Percentiles rank a stretch among this genome's conserved stretches.
Conservation (phyloP, 2,888 invertebrate species). For the Drosophila fulvimacula region DNA sequence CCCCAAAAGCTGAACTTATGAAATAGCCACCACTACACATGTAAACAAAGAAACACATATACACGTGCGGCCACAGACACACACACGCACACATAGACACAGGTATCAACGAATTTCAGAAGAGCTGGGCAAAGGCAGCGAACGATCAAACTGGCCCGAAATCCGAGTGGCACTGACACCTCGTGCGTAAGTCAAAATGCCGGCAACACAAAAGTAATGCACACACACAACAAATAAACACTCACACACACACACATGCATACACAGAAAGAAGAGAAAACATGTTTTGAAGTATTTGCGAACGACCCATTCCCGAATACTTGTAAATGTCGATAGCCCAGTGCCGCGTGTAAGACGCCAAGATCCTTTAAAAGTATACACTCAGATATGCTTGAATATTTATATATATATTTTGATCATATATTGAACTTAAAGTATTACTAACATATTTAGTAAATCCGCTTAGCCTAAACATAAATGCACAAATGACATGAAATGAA, state of each 20-base stretch:
- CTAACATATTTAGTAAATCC: constrained; percentile 46
- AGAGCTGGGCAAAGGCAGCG: constrained; percentile 15
- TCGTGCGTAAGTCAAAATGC: constrained; percentile 38
- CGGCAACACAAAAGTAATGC: constrained; percentile 37
- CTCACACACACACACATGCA: neutral
- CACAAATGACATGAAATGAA: constrained; percentile 28
- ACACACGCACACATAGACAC: neutral
- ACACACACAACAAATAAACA: neutral
- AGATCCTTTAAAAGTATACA: constrained; percentile 9
- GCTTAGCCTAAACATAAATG: constrained; percentile 24
- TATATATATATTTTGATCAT: constrained; percentile 47
- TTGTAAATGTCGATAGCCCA: neutral
- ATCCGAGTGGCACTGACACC: constrained; percentile 40
- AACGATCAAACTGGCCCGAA: constrained; percentile 41
- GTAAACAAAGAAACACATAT: constrained; percentile 16
- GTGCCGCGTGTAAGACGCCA: neutral
- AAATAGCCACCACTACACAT: constrained; percentile 32
- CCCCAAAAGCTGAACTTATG: constrained; percentile 36
- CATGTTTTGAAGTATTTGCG: constrained; percentile 40
- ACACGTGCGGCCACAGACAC: constrained; percentile 6
- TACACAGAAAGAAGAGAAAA: constrained; percentile 24
- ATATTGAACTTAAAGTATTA: constrained; percentile 30
- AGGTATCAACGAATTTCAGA: constrained; percentile 1
- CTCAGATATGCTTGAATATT: constrained; percentile 14
- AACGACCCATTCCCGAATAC: neutral